Evolutionary conservation across 2,797 vertebrate genomes (phyloP).

Genomic region (Eidolon dupreanum): DNA sequence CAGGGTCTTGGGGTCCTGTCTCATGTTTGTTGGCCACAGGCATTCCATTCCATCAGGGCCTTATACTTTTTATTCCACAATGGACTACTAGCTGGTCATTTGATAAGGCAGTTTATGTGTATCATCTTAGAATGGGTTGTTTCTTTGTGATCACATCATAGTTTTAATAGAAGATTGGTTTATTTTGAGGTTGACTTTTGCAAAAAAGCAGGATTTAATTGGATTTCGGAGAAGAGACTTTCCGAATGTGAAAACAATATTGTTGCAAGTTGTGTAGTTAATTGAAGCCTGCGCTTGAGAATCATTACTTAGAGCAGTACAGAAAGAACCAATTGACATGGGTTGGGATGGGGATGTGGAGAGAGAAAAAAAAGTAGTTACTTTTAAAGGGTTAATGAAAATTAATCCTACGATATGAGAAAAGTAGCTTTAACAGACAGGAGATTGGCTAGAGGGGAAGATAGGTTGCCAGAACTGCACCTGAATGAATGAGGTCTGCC

Average conservation of each 20-base stretch:
- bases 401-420: neutral
- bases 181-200: neutral
- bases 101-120: neutral
- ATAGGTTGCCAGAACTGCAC: neutral
- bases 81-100: neutral
- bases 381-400: constrained; percentile 33
- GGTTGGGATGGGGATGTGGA: neutral
- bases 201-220: constrained; percentile 1
- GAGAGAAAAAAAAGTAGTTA: neutral
- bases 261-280: neutral
- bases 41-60: neutral
- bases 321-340: neutral
- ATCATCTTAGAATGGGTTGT: neutral
- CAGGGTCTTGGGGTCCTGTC: neutral
- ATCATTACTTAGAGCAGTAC: neutral
- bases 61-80: neutral
- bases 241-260: neutral
- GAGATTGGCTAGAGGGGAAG: neutral
- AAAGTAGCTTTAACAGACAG: neutral
- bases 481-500: neutral
- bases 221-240: constrained; percentile 25
- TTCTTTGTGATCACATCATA: neutral
- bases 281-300: neutral
- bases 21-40: neutral
- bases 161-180: neutral